phyloP scores from a whole-genome alignment of 2,888 invertebrate species.

The Spodoptera picta region DNA sequence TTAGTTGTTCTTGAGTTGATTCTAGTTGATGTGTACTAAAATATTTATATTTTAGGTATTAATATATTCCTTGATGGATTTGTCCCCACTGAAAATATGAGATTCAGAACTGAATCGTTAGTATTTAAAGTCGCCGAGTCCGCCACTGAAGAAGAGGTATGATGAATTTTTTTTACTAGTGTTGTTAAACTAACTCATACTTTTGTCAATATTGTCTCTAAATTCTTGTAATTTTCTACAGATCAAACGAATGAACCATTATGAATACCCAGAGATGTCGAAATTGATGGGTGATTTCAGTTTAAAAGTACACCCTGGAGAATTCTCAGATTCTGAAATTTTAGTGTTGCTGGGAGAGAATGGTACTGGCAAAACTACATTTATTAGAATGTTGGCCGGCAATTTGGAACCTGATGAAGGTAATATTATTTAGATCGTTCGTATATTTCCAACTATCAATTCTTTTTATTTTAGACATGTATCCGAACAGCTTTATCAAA shows the following conservation, averaged over 20 bases:
- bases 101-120: constrained; percentile 98
- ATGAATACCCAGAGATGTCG: constrained; percentile 97
- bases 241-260: constrained; percentile 98
- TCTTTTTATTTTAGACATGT: constrained; percentile 21
- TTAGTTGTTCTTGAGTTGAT: no score
- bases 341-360: constrained; percentile 98
- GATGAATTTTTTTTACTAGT: constrained; percentile 4
- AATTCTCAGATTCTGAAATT: constrained; percentile 99
- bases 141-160: constrained; percentile 97
- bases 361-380: constrained; percentile 99
- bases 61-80: constrained; percentile 99
- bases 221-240: constrained; percentile 48
- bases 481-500: constrained; percentile 51
- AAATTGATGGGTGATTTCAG: constrained; percentile 95
- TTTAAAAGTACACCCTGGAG: constrained; percentile 94
- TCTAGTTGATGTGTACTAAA: neutral
- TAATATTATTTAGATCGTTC: constrained; percentile 55
- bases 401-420: constrained; percentile 96
- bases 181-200: neutral
- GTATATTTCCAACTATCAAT: no score
- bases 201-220: no score
- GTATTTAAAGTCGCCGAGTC: constrained; percentile 99
- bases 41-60: constrained; percentile 90
- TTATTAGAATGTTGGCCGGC: constrained; percentile 99
- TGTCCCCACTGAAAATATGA: constrained; percentile 99